Base-by-base conservation (phyloP, 2,888 invertebrate genomes). In the Brachylomia viminalis region DNA sequence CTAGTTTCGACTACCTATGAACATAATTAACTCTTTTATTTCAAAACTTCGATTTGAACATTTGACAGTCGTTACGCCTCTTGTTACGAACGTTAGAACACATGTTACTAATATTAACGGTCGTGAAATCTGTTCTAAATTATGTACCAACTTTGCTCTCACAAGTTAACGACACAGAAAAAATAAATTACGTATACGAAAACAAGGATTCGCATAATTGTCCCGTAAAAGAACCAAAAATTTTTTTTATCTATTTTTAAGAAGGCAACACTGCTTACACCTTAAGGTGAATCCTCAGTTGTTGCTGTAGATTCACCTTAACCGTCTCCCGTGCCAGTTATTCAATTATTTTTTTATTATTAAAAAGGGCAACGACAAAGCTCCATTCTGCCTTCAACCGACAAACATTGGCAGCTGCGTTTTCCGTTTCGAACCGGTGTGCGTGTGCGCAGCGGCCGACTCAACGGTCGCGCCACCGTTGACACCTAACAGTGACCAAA, bases 281-380 rank as follows among this genome's bases (percentile, higher is more conserved):
- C n/a, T n/a, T n/a, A n/a, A n/a, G n/a, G n/a, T n/a, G n/a, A n/a
- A n/a, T n/a, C n/a, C n/a, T n/a, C n/a, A n/a, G n/a, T n/a, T n/a
- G n/a, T n/a, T n/a, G n/a, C n/a, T n/a, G n/a, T n/a, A 75, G 45
- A 68, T 81, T 49, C 78, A 68, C 72, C 64, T 73, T 80, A 84
- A 87, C 78, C 76, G 85, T 75, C 71, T 79, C 75, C 59, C 59
- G 75, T 78, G 82, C 72, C 72, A 64, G 79, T 90, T 89, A 89
- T 91, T 89, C 90, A 92, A 92, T 92, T 84, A 90, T 90, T 87
- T 91, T 90, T 89, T n/a, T n/a, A n/a, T n/a, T 89, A 90, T 92
- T 92, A 89, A 92, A 90, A 92, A 92, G 92, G 92, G 92, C 91
- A 91, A 88, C 87, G 86, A 84, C 87, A 88, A 89, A 83, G 86